Evolutionary conservation across 2,113 vertebrate genomes (phyloP), one percentile per base, ranked within the genome.

Genomic region (Xenopus laevis): DNA sequence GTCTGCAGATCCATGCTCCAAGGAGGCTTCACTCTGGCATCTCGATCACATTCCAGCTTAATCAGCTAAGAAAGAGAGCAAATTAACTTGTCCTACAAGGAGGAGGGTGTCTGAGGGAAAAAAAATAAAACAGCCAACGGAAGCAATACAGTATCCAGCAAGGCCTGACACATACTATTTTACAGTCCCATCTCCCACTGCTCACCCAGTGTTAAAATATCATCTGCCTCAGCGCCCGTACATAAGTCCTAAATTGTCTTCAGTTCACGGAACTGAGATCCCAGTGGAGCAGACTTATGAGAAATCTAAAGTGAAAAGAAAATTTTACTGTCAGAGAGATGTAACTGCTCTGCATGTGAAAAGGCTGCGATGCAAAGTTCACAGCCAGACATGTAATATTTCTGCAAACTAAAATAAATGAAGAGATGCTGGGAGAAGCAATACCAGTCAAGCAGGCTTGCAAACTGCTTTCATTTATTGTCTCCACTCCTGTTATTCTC

Each of bases 61-160:
- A 74, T 74, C 72, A 74, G 72, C 72, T 74, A 60, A 68, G 72
- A 74, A 61, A 74, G 53, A 61, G 65, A 68, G 65, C 72, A 74
- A 74, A 74, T 74, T 74, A 74, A 68, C 72, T 74, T 74, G 72
- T 74, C 65, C 72, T 68, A 74, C 72, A 68, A 52, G 64, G 18
- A 59, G 65, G 55, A 68, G 45, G 72, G 33, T 59, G 71, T 59
- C 52, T 60, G 65, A 7, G 46, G 40, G 11, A 50, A 50, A 50
- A 50, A 46, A 68, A 55, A 30, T 13, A 60, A 68, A 74, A 68
- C 65, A 68, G 45, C 72, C 44, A 68, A 65, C 65, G n/a, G 23
- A 50, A 67, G 72, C 65, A 61, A 68, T 52, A 59, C 27, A 70
- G 58, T 30, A 44, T n/a, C 33, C n/a, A 61, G 55, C 15, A 60